These are phyloP conservation scores for Sphecodes monilicornis DNA, from an alignment of 2,888 invertebrate genomes.

Conservation along the genomic window DNA sequence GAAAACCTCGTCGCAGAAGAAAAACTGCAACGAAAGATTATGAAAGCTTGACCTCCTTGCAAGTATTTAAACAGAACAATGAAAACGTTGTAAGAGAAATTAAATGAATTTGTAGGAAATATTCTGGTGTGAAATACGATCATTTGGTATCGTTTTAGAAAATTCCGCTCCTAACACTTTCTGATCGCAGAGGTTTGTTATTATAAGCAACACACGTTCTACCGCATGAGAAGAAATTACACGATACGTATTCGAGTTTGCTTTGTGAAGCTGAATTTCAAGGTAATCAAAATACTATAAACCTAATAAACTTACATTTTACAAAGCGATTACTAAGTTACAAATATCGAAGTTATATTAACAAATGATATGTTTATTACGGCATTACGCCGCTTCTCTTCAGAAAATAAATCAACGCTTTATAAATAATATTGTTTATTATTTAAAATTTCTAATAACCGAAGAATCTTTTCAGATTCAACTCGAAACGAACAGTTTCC, in stretches of 20 bases:
- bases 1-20: slow-evolving; percentile 11
- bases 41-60: slow-evolving; percentile 14
- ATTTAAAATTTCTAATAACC: not conserved
- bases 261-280: not conserved
- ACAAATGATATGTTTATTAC: not conserved
- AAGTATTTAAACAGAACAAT: not conserved
- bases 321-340: not conserved
- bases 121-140: not conserved
- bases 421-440: not conserved
- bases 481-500: not conserved
- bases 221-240: not conserved
- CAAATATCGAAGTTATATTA: not conserved
- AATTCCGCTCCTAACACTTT: no score
- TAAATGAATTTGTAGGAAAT: slow-evolving; percentile 29
- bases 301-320: not conserved
- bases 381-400: not conserved
- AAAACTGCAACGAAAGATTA: slow-evolving; percentile 20
- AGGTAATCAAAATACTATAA: not conserved
- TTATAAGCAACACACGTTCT: not conserved
- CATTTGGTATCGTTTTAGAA: not conserved
- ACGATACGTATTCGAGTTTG: not conserved
- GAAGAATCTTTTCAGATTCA: not conserved
- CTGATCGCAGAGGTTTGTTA: not conserved
- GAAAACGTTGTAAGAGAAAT: slow-evolving; percentile 17
- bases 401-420: not conserved